Evolutionary conservation across 2,113 vertebrate species (phyloP).

Genomic region (Coreoperca whiteheadi): DNA sequence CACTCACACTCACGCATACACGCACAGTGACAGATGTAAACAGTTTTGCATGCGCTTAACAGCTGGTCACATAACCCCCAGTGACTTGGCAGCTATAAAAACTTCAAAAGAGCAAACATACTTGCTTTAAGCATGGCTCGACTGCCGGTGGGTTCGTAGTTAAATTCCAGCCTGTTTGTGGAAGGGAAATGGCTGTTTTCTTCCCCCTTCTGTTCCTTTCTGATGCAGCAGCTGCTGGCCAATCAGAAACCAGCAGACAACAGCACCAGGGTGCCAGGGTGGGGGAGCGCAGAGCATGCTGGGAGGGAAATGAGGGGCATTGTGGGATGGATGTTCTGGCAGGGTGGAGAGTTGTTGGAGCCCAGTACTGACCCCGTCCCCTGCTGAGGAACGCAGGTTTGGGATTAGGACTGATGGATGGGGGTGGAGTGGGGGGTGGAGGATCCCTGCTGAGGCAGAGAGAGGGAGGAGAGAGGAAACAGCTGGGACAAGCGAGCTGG

Average conservation of each 20-base stretch:
- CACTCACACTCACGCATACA: conserved; percentile 23
- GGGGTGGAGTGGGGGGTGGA: conserved; percentile 37
- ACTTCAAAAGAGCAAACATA: conserved; percentile 63
- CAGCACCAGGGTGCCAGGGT: conserved; percentile 63
- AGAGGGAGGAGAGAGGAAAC: conserved; percentile 77
- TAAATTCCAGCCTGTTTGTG: conserved; percentile 57
- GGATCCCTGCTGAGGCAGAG: conserved; percentile 65
- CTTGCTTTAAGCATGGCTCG: conserved; percentile 20
- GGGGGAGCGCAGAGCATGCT: conserved; percentile 60
- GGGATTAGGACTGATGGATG: conserved; percentile 70
- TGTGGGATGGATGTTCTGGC: conserved; percentile 75
- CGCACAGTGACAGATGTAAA: conserved; percentile 71
- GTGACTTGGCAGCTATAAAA: conserved; percentile 73
- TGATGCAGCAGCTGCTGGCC: conserved; percentile 29
- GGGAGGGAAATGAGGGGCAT: conserved; percentile 77
- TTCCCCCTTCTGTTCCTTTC: conserved; percentile 19
- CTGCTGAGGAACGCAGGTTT: conserved; percentile 64
- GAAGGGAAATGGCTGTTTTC: conserved; percentile 56
- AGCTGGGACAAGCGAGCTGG: conserved; percentile 71
- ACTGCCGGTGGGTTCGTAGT: conserved; percentile 60
- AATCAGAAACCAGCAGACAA: conserved; percentile 52
- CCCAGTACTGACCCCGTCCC: conserved; percentile 53
- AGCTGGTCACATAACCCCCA: conserved; percentile 71
- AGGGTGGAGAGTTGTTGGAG: conserved; percentile 65
- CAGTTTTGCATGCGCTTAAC: conserved; percentile 62